Base-by-base conservation (phyloP, 92 coral and sea anemone genomes). In the Phenganax stokvisi region DNA sequence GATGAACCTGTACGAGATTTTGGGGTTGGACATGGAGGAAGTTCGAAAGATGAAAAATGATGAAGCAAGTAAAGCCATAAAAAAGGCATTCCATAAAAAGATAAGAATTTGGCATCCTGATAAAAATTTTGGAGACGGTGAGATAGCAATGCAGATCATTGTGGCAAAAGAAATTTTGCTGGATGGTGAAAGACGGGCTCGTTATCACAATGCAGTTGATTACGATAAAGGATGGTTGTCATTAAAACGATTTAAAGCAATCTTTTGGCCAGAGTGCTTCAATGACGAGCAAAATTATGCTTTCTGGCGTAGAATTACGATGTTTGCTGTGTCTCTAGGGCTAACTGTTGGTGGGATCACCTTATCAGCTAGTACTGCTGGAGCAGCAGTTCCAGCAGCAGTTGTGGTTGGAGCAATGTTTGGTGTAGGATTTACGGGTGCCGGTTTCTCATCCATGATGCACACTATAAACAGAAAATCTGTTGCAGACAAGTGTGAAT, bases 41-140 rank as follows among this genome's bases (percentile, higher is more conserved):
- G 88, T 85, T 10, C 86, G 90, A 10, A 80, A 73, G 63, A 69
- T 80, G 76, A 4, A 59, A 13, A 67, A 17, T 44, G 71, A 75
- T 7, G 86, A 85, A 27, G 79, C 71, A 51, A 71, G 74, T 54
- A 56, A 84, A 20, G 8, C 72, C 0, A 74, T 88, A 10, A 30
- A 52, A 63, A 76, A 63, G 47, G 86, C 79, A 28, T 88, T 56
- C 54, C 65, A 7, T 29, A 44, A 10, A 76, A 68, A 81, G 56
- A 72, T 85, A 57, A 79, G 51, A 11, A 85, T 78, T 57, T 88
- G 90, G 88, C 90, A 85, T 52, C 88, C 90, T 8, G 90, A 88
- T 63, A 64, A 64, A 17, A 64, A 17, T n/a, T 20, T 64, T 64
- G 90, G 73, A 8, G 84, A 85, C 37, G 86, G 77, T 25, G 86